Percentiles rank a stretch among this genome's conserved stretches.
Conservation (phyloP, 2,888 invertebrate genomes). For the Theretra japonica region DNA sequence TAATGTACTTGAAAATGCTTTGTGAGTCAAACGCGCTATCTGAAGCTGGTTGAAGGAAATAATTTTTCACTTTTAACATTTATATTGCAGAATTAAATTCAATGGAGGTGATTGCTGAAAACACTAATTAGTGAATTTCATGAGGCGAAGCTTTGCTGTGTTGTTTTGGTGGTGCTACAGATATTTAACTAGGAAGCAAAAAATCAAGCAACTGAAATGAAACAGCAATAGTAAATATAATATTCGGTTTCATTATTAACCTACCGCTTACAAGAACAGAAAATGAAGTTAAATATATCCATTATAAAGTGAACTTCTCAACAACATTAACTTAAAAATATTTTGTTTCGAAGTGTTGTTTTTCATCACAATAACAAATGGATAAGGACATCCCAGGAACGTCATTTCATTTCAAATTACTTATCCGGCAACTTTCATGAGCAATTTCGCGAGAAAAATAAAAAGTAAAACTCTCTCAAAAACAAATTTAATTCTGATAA, state of each 20-base stretch:
- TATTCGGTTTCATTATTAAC: too few species aligned
- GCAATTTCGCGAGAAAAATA: constrained; percentile 11
- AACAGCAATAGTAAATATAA: too few species aligned
- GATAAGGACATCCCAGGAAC: neutral
- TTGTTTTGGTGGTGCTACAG: too few species aligned
- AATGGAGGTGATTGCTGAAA: neutral
- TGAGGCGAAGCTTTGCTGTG: neutral
- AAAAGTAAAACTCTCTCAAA: constrained; percentile 6
- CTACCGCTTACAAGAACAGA: too few species aligned
- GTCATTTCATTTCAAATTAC: constrained; percentile 21
- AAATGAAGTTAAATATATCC: neutral
- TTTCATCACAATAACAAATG: neutral
- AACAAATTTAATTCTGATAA: constrained; percentile 52
- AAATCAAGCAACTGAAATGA: too few species aligned
- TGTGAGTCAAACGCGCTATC: neutral
- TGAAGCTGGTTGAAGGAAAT: constrained; percentile 3
- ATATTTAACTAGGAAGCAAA: too few species aligned
- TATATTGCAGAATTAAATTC: neutral
- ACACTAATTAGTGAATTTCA: neutral
- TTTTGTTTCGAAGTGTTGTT: neutral
- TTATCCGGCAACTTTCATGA: neutral
- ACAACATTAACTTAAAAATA: neutral
- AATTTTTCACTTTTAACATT: neutral
- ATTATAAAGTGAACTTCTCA: neutral
- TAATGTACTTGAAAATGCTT: constrained; percentile 13